These are phyloP conservation scores for Bemisia tabaci DNA, from an alignment of 1,140 invertebrate species.

Conservation along the genomic window DNA sequence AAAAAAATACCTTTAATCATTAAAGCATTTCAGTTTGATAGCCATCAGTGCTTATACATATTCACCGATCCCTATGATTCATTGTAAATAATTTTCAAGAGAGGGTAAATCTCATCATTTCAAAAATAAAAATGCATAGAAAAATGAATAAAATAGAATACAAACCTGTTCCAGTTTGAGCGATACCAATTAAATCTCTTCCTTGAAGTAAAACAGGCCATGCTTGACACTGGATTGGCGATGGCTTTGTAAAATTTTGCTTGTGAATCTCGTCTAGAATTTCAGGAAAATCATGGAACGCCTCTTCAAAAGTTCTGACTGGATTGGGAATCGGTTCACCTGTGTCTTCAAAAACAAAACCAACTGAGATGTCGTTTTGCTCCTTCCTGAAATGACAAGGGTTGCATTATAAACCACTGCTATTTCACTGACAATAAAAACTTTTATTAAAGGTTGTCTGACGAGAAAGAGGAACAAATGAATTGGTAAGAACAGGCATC, in stretches of 20 bases:
- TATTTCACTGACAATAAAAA: too few species aligned
- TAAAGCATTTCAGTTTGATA: too few species aligned
- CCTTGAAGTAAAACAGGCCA: slow-evolving; percentile 80
- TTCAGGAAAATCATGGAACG: slow-evolving; percentile 66
- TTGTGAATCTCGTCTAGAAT: slow-evolving; percentile 67
- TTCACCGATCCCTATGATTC: too few species aligned
- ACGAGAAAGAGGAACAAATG: too few species aligned
- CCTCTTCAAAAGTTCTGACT: slow-evolving; percentile 66
- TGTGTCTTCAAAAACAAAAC: slow-evolving; percentile 31
- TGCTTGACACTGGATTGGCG: slow-evolving; percentile 80
- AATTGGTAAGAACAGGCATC: too few species aligned
- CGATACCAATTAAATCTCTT: slow-evolving; percentile 81
- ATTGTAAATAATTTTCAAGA: too few species aligned
- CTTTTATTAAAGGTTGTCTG: too few species aligned
- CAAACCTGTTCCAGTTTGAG: slow-evolving; percentile 77
- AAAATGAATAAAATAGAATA: slow-evolving; percentile 17
- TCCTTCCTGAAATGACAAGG: slow-evolving; percentile 26
- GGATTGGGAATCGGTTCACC: slow-evolving; percentile 61
- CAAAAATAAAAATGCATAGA: neutral
- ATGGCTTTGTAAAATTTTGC: slow-evolving; percentile 66
- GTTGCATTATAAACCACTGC: neutral
- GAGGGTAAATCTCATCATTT: too few species aligned
- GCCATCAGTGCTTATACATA: too few species aligned
- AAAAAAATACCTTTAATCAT: too few species aligned
- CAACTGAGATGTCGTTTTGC: slow-evolving; percentile 61